Conservation (phyloP, 92 coral and sea anemone genomes). For the Palythoa grandis region DNA sequence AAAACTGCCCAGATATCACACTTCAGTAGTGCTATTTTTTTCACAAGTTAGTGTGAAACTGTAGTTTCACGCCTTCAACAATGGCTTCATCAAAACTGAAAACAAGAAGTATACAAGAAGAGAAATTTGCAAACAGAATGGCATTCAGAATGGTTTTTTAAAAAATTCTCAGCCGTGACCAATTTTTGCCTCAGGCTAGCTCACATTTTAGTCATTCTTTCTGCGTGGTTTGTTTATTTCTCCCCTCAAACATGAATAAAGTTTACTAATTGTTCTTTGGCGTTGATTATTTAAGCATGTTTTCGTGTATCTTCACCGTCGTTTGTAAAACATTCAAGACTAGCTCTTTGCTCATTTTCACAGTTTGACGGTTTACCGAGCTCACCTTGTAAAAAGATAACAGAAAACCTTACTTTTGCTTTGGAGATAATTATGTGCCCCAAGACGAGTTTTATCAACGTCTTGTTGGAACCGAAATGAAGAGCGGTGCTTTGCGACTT, state of each 20-base stretch:
- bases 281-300: background rate
- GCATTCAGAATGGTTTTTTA: background rate
- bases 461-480: no score
- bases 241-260: background rate
- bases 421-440: no score
- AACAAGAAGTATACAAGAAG: background rate
- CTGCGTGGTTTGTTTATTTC: background rate
- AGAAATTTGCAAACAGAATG: background rate
- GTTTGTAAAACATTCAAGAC: background rate
- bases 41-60: no score
- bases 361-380: background rate
- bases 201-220: constrained; percentile 5
- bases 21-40: no score
- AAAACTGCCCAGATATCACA: no score
- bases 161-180: background rate
- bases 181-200: constrained; percentile 3
- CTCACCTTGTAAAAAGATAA: background rate
- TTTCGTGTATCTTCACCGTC: background rate
- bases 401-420: no score
- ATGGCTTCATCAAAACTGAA: no score
- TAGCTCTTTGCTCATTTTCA: background rate
- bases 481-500: no score
- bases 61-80: no score
- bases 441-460: no score
- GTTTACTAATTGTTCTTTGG: no score